Evolutionary conservation across 1,140 invertebrate genomes (phyloP).

Genomic region (Dinoponera quadriceps): DNA sequence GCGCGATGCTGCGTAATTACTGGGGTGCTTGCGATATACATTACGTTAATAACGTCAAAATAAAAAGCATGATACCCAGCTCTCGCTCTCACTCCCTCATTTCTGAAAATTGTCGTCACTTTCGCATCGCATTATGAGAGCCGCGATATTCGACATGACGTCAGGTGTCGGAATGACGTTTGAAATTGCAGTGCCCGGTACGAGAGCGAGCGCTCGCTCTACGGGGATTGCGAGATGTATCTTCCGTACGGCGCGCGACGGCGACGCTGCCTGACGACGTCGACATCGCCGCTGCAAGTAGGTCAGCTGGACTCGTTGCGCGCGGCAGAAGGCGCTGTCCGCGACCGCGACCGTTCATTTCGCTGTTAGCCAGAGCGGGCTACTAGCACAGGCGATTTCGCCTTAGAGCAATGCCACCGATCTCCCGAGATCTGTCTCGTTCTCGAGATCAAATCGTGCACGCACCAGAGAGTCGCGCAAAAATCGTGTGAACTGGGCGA

Average conservation of each 20-base stretch:
- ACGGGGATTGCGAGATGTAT: too few relatives aligned
- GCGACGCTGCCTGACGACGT: constrained; percentile 36
- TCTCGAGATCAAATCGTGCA: not conserved
- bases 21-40: too few relatives aligned
- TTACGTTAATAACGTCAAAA: too few relatives aligned
- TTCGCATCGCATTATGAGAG: not conserved
- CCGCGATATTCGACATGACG: constrained; percentile 17
- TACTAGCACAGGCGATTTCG: constrained; percentile 30
- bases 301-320: constrained; percentile 60
- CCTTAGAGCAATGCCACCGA: constrained; percentile 4
- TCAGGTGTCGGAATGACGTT: constrained; percentile 34
- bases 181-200: constrained; percentile 8
- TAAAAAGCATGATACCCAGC: too few relatives aligned
- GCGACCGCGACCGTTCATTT: constrained; percentile 55
- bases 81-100: too few relatives aligned
- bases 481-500: too few relatives aligned
- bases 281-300: constrained; percentile 61
- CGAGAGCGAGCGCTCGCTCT: not conserved
- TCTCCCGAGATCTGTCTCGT: not conserved
- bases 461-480: not conserved
- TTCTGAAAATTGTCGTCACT: too few relatives aligned
- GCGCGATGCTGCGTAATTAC: too few relatives aligned
- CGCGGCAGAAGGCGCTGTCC: constrained; percentile 64
- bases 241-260: not conserved
- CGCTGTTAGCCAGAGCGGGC: constrained; percentile 36